phyloP scores from a whole-genome alignment of 1,140 invertebrate species.

The Zaprionus tsacasi region DNA sequence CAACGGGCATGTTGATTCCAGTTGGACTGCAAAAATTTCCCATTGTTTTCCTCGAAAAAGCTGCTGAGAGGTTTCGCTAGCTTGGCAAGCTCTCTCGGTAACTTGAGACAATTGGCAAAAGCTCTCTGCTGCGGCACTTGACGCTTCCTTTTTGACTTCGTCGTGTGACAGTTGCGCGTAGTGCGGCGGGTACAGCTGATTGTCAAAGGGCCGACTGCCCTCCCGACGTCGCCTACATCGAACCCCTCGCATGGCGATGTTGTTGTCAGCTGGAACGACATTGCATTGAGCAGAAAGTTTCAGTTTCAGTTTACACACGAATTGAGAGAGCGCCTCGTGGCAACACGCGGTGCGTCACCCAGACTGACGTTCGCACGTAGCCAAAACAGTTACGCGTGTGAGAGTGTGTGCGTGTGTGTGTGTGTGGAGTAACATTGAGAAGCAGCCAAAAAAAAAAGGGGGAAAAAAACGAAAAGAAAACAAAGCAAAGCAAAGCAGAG shows the following conservation, averaged over 20 bases:
- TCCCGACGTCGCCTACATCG: not conserved
- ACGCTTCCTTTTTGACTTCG: constrained; percentile 57
- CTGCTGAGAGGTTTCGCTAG: not conserved
- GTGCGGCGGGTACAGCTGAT: constrained; percentile 52
- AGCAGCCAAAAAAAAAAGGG: constrained; percentile 33
- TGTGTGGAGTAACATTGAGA: constrained; percentile 58
- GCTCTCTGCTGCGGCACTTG: constrained; percentile 23
- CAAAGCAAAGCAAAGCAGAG: constrained; percentile 2
- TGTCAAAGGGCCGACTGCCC: constrained; percentile 54
- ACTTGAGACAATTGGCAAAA: constrained; percentile 38
- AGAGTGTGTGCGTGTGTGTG: constrained; percentile 11
- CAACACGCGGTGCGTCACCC: constrained; percentile 70
- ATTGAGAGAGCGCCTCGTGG: constrained; percentile 45
- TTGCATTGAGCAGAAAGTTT: constrained; percentile 47
- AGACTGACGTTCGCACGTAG: constrained; percentile 60
- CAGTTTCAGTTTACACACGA: constrained; percentile 43
- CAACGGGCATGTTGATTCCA: not conserved
- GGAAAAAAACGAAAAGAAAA: constrained; percentile 10
- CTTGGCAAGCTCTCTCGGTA: constrained; percentile 1
- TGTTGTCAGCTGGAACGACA: constrained; percentile 42
- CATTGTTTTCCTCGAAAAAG: constrained; percentile 56
- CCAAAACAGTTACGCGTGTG: constrained; percentile 56
- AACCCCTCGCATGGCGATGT: not conserved
- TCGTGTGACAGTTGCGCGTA: constrained; percentile 37
- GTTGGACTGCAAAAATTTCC: constrained; percentile 28